Conservation (phyloP, 1,140 invertebrate genomes). For the Aphelinus certus region DNA sequence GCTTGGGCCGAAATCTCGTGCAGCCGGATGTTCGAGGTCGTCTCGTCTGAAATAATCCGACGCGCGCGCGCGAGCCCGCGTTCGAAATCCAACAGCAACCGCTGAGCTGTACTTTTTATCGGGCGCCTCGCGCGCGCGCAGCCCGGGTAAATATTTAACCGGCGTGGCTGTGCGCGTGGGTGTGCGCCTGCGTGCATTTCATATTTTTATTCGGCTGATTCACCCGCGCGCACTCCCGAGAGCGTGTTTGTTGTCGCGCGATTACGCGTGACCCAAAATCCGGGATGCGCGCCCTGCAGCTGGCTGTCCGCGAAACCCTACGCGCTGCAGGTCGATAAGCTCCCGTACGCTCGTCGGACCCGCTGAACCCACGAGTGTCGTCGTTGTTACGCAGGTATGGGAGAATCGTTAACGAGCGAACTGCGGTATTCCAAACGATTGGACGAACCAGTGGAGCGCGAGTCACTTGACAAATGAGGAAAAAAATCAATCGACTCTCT, state of each 20-base stretch:
- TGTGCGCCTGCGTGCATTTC: not conserved
- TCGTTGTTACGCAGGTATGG: no score
- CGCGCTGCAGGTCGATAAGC: no score
- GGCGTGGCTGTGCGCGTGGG: not conserved
- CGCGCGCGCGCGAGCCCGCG: not conserved
- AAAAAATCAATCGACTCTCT: no score
- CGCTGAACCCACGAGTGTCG: no score
- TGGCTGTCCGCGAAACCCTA: no score
- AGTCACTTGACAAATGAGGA: no score
- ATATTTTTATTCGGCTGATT: constrained; percentile 30
- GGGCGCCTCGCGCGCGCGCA: not conserved
- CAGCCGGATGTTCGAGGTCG: constrained; percentile 41
- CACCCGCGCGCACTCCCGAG: not conserved
- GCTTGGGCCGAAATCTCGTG: constrained; percentile 20
- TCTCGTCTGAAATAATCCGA: constrained; percentile 45
- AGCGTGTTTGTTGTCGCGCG: not conserved
- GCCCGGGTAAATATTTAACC: constrained; percentile 14
- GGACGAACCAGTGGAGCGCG: no score
- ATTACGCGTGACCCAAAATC: constrained; percentile 24
- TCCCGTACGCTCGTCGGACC: no score
- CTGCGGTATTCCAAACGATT: no score
- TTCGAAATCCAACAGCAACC: no score
- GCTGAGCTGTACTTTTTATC: no score
- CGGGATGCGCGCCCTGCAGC: not conserved
- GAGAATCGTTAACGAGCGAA: not conserved